Evolutionary conservation across 2,113 vertebrate genomes (phyloP), one percentile per base, ranked within the genome.

Genomic region (Origma solitaria): DNA sequence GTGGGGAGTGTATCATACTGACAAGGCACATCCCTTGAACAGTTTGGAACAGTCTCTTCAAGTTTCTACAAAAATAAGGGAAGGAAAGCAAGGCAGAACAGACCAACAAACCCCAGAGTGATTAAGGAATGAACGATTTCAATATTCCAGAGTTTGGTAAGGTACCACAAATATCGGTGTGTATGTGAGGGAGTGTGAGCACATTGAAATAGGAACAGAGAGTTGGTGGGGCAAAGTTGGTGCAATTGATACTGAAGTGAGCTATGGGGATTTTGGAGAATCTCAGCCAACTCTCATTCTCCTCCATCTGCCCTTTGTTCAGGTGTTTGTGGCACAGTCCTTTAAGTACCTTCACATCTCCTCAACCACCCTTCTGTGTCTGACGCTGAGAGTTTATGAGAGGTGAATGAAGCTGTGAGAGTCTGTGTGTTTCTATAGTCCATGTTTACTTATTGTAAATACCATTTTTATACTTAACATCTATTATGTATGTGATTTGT

Each of bases 391-490:
- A 80, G 78, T 22, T 88, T 31, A 53, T 69, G 90, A 87, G 58
- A 61, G 91, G 38, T 85, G 82, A 86, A 71, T 83, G 95, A 88
- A 78, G 86, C 82, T 40, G 82, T 91, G 94, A 2, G 38, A 91
- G 87, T 57, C 75, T 60, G 89, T 62, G 92, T 77, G 95, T 94
- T 96, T 92, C 92, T 92, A 83, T 91, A 95, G 96, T 97, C 97
- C 97, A 97, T 97, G 98, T 98, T 98, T 98, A 98, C 98, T 95
- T 96, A 96, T 92, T 98, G 98, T 98, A 98, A 98, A 98, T 98
- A 98, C 92, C 97, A 97, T 97, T 98, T 98, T 98, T 98, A 97
- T 98, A 98, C 98, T 97, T 96, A 94, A 97, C 97, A 69, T 97
- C 91, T 83, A 97, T 97, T 96, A 96, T 66, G 94, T 96, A 95